Base-by-base conservation (phyloP, 2,888 invertebrate genomes). In the Plebejus melissa region DNA sequence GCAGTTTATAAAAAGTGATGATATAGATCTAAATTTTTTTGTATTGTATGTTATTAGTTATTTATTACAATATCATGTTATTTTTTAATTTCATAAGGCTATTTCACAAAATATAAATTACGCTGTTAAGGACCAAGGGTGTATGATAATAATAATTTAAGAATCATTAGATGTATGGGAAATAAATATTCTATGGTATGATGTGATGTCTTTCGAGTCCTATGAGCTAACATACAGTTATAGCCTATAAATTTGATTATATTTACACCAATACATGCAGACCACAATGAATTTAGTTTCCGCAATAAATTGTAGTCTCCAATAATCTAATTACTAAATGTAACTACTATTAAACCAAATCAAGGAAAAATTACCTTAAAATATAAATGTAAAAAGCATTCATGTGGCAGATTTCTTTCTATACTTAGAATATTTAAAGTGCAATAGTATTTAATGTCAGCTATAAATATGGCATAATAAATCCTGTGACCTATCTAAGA, bases 211-310 rank as follows among this genome's bases (percentile, higher is more conserved):
- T 65, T 32, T 4, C 13, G 13, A 65, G 32, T 65, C 65, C 32
- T 65, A 65, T 16, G 32, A 65, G 32, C 32, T 65, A 65, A 65
- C 36, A 46, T 46, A 46, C 46, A 46, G 46, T 46, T 32, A 9
- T 65, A 65, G 65, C 65, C 22, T 60, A 60, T 60, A 58, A n/a
- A 60, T 65, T 13, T 65, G 32, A 32, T 65, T 65, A 65, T 65
- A 65, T 65, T 32, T 65, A 65, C 65, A 65, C 65, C 65, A 65
- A 65, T 36, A 36, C 32, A 65, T 65, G 65, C 65, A 65, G 65
- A 65, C 65, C 65, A 36, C 65, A 65, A 36, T 36, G 36, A 65
- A 65, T 65, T 65, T 16, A 32, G 13, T 32, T 65, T 65, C 36
- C 13, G 16, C 11, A 65, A 65, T 65, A 11, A 65, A 65, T 65